Conservation (phyloP, 2,797 vertebrate species). For the Melanotaenia maccullochi region DNA sequence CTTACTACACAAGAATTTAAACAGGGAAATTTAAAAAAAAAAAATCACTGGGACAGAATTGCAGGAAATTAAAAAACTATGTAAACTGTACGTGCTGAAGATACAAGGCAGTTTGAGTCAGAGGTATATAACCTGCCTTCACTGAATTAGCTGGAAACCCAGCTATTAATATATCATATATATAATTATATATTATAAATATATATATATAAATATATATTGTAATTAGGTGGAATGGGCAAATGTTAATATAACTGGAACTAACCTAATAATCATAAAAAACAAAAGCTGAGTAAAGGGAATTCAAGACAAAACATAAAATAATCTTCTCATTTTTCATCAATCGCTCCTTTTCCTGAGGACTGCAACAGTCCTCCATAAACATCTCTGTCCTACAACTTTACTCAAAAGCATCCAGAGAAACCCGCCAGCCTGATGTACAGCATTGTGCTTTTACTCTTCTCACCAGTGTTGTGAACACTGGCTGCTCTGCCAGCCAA, state of each 20-base stretch:
- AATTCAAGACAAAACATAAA: background rate
- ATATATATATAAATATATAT: no score
- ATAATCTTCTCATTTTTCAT: background rate
- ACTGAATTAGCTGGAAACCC: no score
- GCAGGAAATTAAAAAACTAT: no score
- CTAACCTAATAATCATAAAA: background rate
- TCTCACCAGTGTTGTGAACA: conserved; percentile 17
- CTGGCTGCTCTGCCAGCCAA: conserved; percentile 31
- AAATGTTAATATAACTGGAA: background rate
- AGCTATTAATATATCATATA: no score
- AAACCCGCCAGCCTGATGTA: conserved; percentile 9
- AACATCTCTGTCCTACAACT: background rate
- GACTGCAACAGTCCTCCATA: conserved; percentile 8
- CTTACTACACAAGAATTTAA: no score
- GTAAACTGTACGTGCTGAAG: background rate
- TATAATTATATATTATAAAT: no score
- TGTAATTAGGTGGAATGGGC: no score
- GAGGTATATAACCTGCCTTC: no score
- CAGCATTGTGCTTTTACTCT: conserved; percentile 5
- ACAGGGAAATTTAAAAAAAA: no score
- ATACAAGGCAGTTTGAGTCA: background rate
- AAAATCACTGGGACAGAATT: no score
- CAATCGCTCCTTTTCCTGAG: background rate
- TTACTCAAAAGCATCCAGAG: conserved; percentile 24
- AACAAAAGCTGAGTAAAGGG: background rate